These are phyloP conservation scores for Ceratotherium simum DNA, from an alignment of 2,113 vertebrate species.

Conservation along the genomic window DNA sequence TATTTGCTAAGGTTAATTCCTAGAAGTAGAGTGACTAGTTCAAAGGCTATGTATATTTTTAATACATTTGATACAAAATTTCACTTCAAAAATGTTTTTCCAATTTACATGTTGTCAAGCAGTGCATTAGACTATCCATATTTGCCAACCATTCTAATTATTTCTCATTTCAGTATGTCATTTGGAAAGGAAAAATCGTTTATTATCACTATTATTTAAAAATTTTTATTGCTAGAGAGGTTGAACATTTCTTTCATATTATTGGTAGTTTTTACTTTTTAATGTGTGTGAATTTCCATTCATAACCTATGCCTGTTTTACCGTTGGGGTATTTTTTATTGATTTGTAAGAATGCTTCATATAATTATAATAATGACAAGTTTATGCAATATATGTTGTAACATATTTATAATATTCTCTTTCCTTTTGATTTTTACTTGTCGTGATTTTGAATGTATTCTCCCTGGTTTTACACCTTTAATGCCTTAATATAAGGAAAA, in stretches of 20 bases:
- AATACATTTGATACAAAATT: background rate
- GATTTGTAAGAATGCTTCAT: background rate
- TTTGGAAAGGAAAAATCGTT: background rate
- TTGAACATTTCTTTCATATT: background rate
- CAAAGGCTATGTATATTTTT: background rate
- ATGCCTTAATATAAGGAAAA: background rate
- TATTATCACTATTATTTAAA: background rate
- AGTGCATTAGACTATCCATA: background rate
- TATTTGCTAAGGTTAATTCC: background rate
- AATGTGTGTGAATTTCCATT: background rate
- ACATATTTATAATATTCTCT: background rate
- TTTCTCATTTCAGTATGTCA: background rate
- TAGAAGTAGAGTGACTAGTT: background rate
- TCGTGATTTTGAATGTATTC: background rate
- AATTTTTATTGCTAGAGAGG: background rate
- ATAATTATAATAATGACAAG: background rate
- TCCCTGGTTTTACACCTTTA: background rate
- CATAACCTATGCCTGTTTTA: background rate
- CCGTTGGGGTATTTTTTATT: background rate
- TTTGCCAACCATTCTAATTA: background rate
- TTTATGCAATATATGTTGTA: background rate
- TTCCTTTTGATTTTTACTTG: background rate
- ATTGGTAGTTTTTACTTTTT: background rate
- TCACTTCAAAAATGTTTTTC: conserved; percentile 27
- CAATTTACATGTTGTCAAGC: background rate